A percentile compares a stretch with the other conserved stretches of the same genome.
Conservation (phyloP, 2,888 invertebrate genomes). For the Hoplodrina blanda region DNA sequence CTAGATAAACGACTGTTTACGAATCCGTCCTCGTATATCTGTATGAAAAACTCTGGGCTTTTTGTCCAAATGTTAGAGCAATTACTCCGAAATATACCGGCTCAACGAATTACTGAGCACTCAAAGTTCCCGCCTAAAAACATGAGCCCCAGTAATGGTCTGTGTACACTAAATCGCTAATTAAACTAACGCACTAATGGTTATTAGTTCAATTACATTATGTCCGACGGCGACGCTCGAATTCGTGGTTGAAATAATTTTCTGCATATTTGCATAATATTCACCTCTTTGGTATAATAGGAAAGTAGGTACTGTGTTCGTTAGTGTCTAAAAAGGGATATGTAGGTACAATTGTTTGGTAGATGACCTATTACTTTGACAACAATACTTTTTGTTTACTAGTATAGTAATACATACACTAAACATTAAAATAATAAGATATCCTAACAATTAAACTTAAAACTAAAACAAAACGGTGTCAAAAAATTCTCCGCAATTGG, state of each 20-base stretch:
- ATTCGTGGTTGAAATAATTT: conserved; percentile 40
- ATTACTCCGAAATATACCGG: conserved; percentile 45
- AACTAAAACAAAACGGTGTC: too few species aligned
- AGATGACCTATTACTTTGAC: too few species aligned
- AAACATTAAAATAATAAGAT: too few species aligned
- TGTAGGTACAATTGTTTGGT: background rate
- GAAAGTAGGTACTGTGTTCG: background rate
- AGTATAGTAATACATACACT: too few species aligned
- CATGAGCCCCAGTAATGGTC: conserved; percentile 52
- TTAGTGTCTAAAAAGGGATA: background rate
- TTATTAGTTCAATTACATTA: conserved; percentile 59
- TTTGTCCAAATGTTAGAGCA: conserved; percentile 38
- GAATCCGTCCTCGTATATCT: conserved; percentile 14
- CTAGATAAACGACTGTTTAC: conserved; percentile 7
- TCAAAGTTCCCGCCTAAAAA: conserved; percentile 57
- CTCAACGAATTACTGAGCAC: conserved; percentile 41
- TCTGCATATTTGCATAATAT: conserved; percentile 15
- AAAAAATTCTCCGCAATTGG: too few species aligned
- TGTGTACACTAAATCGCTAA: conserved; percentile 61
- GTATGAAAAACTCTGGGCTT: conserved; percentile 18
- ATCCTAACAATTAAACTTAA: too few species aligned
- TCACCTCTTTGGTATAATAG: conserved; percentile 2
- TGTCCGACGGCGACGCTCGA: conserved; percentile 28
- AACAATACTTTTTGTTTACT: too few species aligned
- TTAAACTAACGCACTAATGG: conserved; percentile 48